A percentile compares a stretch with the other conserved stretches of the same genome.
Conservation (phyloP, 2,888 invertebrate genomes). For the Ommatoiulus sabulosus region DNA sequence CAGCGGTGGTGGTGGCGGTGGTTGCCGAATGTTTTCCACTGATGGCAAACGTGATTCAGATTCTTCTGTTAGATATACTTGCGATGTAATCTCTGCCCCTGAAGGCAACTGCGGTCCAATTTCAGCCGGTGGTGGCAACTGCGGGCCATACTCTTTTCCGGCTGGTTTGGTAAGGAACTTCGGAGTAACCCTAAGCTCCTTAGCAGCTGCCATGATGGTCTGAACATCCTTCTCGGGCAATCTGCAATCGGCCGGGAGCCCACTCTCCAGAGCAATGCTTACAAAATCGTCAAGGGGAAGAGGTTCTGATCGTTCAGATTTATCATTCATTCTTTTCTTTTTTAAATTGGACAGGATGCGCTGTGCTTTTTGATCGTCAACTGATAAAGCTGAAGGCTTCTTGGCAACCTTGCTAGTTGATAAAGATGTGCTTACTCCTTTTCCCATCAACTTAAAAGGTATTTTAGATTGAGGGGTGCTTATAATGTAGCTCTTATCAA, state of each 20-base stretch:
- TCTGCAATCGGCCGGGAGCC: neutral
- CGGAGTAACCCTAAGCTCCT: neutral
- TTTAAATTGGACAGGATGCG: constrained; percentile 28
- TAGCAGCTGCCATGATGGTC: neutral
- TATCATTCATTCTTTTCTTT: neutral
- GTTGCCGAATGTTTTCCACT: neutral
- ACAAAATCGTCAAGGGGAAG: constrained; percentile 15
- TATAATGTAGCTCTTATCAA: neutral
- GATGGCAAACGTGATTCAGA: neutral
- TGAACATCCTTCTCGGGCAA: neutral
- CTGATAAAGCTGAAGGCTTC: neutral
- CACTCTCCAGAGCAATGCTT: neutral
- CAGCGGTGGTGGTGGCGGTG: neutral
- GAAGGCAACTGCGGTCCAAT: neutral
- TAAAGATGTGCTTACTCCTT: neutral
- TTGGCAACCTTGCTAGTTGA: neutral
- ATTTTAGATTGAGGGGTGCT: constrained; percentile 8
- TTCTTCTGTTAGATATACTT: neutral
- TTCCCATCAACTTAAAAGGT: constrained; percentile 8
- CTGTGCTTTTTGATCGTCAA: neutral
- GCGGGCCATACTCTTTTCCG: neutral
- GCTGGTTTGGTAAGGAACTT: neutral
- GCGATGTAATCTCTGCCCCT: neutral
- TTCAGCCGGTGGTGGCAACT: neutral
- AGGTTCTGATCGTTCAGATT: neutral